Evolutionary conservation across 1,140 invertebrate species (phyloP).

Genomic region (Hormaphis cornu): DNA sequence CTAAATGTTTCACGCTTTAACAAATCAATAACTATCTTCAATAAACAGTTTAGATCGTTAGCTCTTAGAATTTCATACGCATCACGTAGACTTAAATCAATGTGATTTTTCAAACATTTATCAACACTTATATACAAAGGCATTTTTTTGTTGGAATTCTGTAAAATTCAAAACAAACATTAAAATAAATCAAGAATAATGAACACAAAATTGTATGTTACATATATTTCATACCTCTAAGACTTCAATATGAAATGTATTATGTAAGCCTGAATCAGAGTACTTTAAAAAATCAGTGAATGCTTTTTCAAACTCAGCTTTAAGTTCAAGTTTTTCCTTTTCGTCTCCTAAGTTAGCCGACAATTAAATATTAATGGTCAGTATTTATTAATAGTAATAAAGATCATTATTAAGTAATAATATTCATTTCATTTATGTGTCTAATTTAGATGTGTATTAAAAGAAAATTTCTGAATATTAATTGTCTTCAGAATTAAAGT

Average conservation of each 20-base stretch:
- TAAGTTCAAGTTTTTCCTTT: neutral
- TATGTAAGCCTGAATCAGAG: neutral
- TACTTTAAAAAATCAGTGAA: neutral
- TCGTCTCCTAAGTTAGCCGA: neutral
- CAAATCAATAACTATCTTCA: neutral
- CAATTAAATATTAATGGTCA: no score
- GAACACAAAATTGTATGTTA: neutral
- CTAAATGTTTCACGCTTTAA: constrained; percentile 5
- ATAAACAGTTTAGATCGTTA: neutral
- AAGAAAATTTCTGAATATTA: no score
- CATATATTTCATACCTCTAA: neutral
- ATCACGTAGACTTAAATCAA: neutral
- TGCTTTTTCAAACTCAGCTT: neutral
- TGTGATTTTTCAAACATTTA: neutral
- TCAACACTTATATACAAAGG: neutral
- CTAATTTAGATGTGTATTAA: no score
- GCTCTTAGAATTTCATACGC: constrained; percentile 6
- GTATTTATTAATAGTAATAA: no score
- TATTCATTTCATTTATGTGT: no score
- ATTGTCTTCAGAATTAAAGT: no score
- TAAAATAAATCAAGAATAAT: no score
- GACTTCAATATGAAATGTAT: neutral
- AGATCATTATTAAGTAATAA: no score
- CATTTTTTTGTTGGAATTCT: neutral
- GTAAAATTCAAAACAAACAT: neutral